A percentile compares a stretch with the other conserved stretches of the same genome.
These are phyloP conservation scores for Numenius arquata DNA, from an alignment of 2,113 vertebrate species.

Conservation along the genomic window DNA sequence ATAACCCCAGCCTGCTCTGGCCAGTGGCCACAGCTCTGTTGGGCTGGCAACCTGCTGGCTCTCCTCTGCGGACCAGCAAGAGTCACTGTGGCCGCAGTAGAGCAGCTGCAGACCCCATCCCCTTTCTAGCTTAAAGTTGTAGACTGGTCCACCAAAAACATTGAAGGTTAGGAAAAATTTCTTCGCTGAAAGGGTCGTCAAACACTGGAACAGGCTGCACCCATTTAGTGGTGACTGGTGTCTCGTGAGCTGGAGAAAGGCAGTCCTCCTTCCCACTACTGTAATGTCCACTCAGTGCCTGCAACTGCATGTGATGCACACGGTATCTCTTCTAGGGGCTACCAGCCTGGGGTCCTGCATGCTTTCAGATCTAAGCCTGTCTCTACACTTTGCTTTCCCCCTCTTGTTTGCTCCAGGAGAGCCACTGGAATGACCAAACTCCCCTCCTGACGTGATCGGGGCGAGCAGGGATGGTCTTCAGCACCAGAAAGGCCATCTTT, in stretches of 20 bases:
- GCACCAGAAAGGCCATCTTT: neutral
- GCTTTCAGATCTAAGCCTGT: neutral
- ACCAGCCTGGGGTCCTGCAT: neutral
- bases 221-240: neutral
- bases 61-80: neutral
- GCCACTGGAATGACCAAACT: neutral
- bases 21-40: neutral
- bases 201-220: no score
- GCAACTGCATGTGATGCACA: neutral
- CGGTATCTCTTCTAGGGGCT: neutral
- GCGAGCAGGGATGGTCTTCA: neutral
- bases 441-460: neutral
- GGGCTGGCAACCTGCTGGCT: neutral
- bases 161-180: neutral
- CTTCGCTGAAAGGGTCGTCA: no score
- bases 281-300: neutral
- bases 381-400: neutral
- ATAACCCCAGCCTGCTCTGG: neutral
- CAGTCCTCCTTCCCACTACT: neutral
- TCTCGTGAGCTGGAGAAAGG: neutral
- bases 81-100: fast-evolving
- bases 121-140: neutral
- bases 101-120: neutral
- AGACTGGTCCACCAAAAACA: neutral
- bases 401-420: neutral